These are phyloP conservation scores for Drosophila mercatorum DNA, from an alignment of 2,888 invertebrate genomes.

Conservation along the genomic window DNA sequence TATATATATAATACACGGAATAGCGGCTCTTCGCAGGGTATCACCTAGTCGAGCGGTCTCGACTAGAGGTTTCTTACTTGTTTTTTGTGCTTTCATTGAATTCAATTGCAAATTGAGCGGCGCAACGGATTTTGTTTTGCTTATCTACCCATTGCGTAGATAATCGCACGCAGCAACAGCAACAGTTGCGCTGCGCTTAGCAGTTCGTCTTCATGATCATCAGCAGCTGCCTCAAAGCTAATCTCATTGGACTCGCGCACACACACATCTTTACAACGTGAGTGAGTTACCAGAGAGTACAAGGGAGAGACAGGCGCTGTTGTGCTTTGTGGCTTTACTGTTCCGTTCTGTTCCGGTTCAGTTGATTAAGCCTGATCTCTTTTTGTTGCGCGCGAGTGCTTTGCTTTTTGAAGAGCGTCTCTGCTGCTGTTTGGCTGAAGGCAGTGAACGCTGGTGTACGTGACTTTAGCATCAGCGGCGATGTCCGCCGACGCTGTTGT, in stretches of 20 bases:
- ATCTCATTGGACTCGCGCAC: constrained; percentile 40
- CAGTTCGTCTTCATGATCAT: constrained; percentile 45
- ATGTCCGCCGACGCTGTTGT: constrained; percentile 75
- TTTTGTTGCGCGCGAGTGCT: constrained; percentile 8
- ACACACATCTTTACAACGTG: neutral
- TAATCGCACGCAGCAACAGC: constrained; percentile 8
- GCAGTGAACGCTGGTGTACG: constrained; percentile 78
- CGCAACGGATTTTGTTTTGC: constrained; percentile 52
- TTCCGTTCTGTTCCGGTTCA: constrained; percentile 32
- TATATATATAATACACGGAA: too few relatives aligned
- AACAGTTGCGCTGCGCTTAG: constrained; percentile 10
- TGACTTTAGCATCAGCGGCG: constrained; percentile 80
- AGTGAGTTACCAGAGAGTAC: neutral
- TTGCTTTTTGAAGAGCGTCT: constrained; percentile 29
- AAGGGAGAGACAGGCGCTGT: neutral
- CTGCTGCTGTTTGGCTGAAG: neutral
- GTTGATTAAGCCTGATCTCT: constrained; percentile 24
- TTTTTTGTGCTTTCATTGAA: constrained; percentile 68
- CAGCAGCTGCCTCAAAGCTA: constrained; percentile 23
- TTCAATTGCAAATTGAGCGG: constrained; percentile 76
- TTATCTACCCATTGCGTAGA: constrained; percentile 25
- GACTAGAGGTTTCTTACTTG: too few relatives aligned
- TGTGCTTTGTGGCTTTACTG: constrained; percentile 2
- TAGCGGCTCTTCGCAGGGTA: too few relatives aligned
- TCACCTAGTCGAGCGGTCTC: too few relatives aligned